Conservation (phyloP, 2,888 invertebrate genomes). For the Disparrhopalites patrizii region DNA sequence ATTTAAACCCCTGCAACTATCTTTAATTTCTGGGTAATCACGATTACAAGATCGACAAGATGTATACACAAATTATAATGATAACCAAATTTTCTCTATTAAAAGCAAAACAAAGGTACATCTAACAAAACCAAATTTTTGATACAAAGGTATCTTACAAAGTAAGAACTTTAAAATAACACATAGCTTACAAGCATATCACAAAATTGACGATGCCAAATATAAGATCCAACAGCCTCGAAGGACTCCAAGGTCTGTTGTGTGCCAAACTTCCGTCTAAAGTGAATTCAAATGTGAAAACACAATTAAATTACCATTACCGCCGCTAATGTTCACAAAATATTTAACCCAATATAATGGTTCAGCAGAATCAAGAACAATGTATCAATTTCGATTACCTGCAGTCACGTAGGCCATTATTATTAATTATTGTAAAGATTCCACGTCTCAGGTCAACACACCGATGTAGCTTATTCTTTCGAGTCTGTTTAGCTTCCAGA, state of each 20-base stretch:
- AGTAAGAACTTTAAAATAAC: background rate
- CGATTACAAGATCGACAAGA: too few species aligned
- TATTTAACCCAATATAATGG: background rate
- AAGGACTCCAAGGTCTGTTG: background rate
- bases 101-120: background rate
- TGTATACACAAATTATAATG: too few species aligned
- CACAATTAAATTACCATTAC: background rate
- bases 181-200: background rate
- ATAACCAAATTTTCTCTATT: too few species aligned
- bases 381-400: background rate
- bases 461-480: too few species aligned
- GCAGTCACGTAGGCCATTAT: background rate
- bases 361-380: background rate
- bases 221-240: background rate
- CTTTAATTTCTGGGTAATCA: too few species aligned
- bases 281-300: too few species aligned
- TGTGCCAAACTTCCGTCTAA: background rate
- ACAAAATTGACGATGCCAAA: background rate
- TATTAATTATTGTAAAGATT: too few species aligned
- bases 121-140: too few species aligned
- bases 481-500: too few species aligned
- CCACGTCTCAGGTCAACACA: too few species aligned
- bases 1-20: too few species aligned
- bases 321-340: background rate
- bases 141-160: too few species aligned